Base-by-base conservation (phyloP, 2,797 vertebrate genomes). In the Sciaenops ocellatus region DNA sequence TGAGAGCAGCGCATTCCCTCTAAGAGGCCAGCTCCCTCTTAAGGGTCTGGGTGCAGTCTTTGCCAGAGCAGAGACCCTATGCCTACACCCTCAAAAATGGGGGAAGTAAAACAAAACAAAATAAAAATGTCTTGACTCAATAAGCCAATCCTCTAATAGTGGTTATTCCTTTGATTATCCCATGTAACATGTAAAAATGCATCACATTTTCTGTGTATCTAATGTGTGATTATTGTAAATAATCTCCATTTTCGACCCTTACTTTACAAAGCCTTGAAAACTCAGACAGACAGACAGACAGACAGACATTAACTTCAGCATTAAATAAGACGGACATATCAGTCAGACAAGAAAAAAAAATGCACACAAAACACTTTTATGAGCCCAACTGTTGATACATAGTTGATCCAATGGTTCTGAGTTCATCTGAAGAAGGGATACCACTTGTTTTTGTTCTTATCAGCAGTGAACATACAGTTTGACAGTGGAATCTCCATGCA, bases 311-410 rank as follows among this genome's bases (percentile, higher is more conserved):
- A 52, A 51, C 24, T 28, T 16, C 17, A 52, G 44, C 60, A 38
- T 65, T 78, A 44, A 52, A 64, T 79, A 50, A 63, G 38, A 56
- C 15, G 42, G 8, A 71, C 60, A 38, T 38, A 38, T 38, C 34
- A 38, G 34, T 38, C 34, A 38, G 34, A 38, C 34, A 30, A 6
- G 30, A 6, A 30, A 30, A 30, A 30, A 30, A 30, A 30, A 38
- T 38, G 34, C 4, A 28, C 12, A 34, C 22, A 30, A 6, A 44
- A 2, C 52, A 51, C 50, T 12, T 51, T 22, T 12, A 51, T 50
- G 8, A 34, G 34, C 34, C 34, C 18, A 26, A 54, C 52, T 15
- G 5, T 42, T 16, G 12, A 51, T n/a, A 65, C 60, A 54, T 20
- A 20, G 30, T 51, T 17, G 12, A 50, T 28, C 24, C 9, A 38